phyloP scores from a whole-genome alignment of 2,113 vertebrate species.

The Sinocyclocheilus anshuiensis region DNA sequence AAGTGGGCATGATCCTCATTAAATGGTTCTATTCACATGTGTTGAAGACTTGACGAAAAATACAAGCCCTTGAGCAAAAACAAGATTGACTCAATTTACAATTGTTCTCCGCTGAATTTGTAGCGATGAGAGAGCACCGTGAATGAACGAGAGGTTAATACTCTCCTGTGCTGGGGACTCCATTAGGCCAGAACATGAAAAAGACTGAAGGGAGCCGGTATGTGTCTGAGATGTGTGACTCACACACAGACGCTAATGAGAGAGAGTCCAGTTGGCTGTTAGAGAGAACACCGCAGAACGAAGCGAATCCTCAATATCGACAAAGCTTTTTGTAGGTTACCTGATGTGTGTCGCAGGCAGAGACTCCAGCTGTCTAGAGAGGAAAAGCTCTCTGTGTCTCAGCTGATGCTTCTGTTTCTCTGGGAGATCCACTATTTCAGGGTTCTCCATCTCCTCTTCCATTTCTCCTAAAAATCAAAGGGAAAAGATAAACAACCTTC shows the following conservation, averaged over 20 bases:
- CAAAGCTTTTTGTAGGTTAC: constrained; percentile 64
- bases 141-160: constrained; percentile 19
- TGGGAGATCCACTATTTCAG: constrained; percentile 89
- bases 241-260: constrained; percentile 2
- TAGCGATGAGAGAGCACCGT: background rate
- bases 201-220: background rate
- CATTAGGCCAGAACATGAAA: constrained; percentile 24
- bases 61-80: background rate
- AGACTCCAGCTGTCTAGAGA: constrained; percentile 93
- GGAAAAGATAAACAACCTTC: constrained; percentile 53
- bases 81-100: background rate
- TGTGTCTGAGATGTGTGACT: background rate
- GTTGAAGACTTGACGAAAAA: background rate
- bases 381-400: constrained; percentile 91
- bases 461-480: constrained; percentile 81
- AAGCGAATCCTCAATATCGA: background rate
- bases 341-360: constrained; percentile 96
- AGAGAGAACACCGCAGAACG: background rate
- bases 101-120: background rate
- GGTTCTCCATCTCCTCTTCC: constrained; percentile 97
- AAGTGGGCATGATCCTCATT: background rate
- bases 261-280: background rate
- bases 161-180: background rate
- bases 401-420: constrained; percentile 96
- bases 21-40: background rate